Percentiles rank a stretch among this genome's conserved stretches.
Evolutionary conservation across 2,113 vertebrate genomes (phyloP).

Genomic region (Dendrocopos noguchii): DNA sequence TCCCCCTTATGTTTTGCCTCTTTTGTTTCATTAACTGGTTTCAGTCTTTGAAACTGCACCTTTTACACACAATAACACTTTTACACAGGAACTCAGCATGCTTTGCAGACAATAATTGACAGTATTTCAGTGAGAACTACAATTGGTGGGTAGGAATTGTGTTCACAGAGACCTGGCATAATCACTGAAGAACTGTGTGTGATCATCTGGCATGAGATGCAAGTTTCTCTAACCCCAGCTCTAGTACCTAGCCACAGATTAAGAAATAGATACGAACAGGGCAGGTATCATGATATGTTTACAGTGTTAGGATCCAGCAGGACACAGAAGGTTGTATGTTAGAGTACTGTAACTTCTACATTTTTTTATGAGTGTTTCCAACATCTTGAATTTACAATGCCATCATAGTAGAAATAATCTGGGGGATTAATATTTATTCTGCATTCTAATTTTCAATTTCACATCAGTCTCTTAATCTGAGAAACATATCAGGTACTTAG

Average conservation of each 20-base stretch:
- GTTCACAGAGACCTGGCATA: background rate
- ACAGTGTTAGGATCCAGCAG: background rate
- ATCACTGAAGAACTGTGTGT: background rate
- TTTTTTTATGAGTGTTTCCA: background rate
- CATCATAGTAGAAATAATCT: background rate
- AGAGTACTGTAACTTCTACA: background rate
- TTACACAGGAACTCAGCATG: fast-evolving
- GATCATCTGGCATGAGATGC: background rate
- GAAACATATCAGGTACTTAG: background rate
- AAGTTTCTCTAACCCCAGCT: background rate
- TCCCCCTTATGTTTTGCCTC: background rate
- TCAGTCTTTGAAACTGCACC: background rate
- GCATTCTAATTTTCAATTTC: background rate
- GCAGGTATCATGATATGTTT: background rate
- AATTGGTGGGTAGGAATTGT: background rate
- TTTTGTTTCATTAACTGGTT: background rate
- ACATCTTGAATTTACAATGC: background rate
- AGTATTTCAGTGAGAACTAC: background rate
- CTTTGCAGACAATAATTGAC: background rate
- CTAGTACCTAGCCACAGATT: background rate
- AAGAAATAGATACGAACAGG: background rate
- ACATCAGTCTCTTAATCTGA: background rate
- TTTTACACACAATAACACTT: background rate
- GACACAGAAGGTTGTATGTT: background rate
- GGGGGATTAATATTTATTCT: background rate